Percentiles rank a stretch among this genome's conserved stretches.
These are phyloP conservation scores for Cephalotes varians DNA, from an alignment of 2,888 invertebrate species.

Conservation along the genomic window DNA sequence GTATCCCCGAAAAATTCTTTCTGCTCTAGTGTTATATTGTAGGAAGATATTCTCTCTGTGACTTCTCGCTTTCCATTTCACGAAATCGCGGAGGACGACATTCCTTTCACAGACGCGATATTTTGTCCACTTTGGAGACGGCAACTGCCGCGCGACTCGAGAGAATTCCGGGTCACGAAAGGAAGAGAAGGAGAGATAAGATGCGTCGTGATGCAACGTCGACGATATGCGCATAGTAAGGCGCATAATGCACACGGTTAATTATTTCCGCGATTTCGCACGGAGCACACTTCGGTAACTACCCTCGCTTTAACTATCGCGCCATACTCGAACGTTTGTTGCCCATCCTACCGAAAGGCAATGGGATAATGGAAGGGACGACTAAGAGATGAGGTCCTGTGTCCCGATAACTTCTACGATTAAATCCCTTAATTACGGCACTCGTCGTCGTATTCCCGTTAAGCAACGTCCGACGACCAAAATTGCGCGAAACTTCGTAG, in stretches of 20 bases:
- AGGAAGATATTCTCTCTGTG: conserved; percentile 4
- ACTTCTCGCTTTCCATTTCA: neutral
- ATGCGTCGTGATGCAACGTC: conserved; percentile 1
- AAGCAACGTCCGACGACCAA: conserved; percentile 32
- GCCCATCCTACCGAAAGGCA: conserved; percentile 49
- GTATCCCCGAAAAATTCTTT: conserved; percentile 1
- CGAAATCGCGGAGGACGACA: conserved; percentile 21
- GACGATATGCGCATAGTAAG: conserved; percentile 34
- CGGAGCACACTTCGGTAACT: conserved; percentile 56
- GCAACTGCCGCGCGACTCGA: neutral
- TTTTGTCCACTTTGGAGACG: conserved; percentile 30
- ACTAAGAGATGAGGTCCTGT: conserved; percentile 34
- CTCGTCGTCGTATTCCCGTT: conserved; percentile 44
- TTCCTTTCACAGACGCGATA: conserved; percentile 32
- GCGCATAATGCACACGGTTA: conserved; percentile 73
- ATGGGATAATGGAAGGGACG: conserved; percentile 7
- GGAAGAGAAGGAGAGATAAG: conserved; percentile 6
- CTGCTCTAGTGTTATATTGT: neutral
- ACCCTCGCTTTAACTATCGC: conserved; percentile 9
- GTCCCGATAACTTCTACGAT: conserved; percentile 74
- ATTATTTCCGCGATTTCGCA: conserved; percentile 73
- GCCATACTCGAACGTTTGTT: conserved; percentile 57
- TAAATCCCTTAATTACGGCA: conserved; percentile 74
- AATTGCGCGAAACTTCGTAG: conserved; percentile 29
- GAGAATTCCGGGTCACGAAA: conserved; percentile 37